phyloP scores from a whole-genome alignment of 1,140 invertebrate species.

The Calliopsis andreniformis region DNA sequence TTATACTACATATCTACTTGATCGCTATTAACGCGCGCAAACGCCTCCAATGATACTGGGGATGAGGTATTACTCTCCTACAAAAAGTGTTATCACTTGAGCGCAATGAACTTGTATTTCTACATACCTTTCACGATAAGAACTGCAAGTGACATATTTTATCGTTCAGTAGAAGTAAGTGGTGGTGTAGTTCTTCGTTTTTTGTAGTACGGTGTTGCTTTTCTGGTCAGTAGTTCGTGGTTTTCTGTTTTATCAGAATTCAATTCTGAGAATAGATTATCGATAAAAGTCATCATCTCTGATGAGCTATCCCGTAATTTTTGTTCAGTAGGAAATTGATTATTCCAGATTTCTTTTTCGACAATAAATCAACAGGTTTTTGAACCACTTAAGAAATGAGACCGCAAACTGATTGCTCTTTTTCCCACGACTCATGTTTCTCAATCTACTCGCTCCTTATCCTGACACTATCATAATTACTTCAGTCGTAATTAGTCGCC shows the following conservation, averaged over 20 bases:
- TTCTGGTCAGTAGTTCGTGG: too few relatives aligned
- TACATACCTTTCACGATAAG: too few relatives aligned
- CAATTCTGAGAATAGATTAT: too few relatives aligned
- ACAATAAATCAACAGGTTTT: not conserved
- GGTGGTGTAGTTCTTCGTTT: too few relatives aligned
- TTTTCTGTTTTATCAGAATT: too few relatives aligned
- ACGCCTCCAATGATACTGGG: conserved; percentile 3
- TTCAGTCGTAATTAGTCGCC: not conserved
- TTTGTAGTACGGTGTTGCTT: too few relatives aligned
- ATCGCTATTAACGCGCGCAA: conserved; percentile 58
- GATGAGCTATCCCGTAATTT: not conserved
- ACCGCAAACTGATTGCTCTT: not conserved
- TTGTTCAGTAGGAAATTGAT: not conserved
- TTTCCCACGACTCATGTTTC: not conserved
- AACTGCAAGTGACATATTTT: too few relatives aligned
- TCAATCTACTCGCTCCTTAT: conserved; percentile 28
- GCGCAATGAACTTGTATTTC: not conserved
- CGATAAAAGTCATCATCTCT: too few relatives aligned
- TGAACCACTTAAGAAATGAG: not conserved
- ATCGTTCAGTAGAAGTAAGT: too few relatives aligned
- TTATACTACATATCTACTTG: conserved; percentile 65
- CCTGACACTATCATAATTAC: conserved; percentile 39
- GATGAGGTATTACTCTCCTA: conserved; percentile 23
- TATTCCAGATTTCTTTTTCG: not conserved
- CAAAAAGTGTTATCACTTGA: not conserved